These are phyloP conservation scores for Acrocera orbiculus DNA, from an alignment of 2,888 invertebrate genomes.

Conservation along the genomic window DNA sequence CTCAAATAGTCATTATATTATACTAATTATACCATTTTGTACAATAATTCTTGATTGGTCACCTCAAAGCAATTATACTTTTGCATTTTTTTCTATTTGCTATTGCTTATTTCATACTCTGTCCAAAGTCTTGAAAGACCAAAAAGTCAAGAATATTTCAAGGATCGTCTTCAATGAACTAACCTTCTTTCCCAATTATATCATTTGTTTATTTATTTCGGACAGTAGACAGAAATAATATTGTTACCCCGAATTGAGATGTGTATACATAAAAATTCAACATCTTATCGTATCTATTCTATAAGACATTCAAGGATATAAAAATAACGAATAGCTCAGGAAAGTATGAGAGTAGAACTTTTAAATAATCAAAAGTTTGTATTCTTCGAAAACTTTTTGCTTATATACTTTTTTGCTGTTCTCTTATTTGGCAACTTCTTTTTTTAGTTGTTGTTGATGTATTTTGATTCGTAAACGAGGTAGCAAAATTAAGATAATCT, in stretches of 20 bases:
- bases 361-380: not conserved
- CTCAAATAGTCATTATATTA: too few relatives aligned
- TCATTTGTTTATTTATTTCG: slow-evolving; percentile 8
- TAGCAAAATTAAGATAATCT: slow-evolving; percentile 8
- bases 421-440: slow-evolving; percentile 1
- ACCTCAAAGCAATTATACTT: too few relatives aligned
- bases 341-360: not conserved
- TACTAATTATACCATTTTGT: too few relatives aligned
- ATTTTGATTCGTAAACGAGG: slow-evolving; percentile 7
- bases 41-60: too few relatives aligned
- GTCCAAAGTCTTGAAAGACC: too few relatives aligned
- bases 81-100: too few relatives aligned
- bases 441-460: not conserved
- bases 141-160: too few relatives aligned
- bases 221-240: slow-evolving; percentile 1
- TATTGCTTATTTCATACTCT: too few relatives aligned
- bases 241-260: too few relatives aligned
- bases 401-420: slow-evolving; percentile 7
- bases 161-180: too few relatives aligned
- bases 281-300: not conserved
- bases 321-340: not conserved
- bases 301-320: not conserved
- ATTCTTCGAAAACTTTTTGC: slow-evolving; percentile 4
- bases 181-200: slow-evolving; percentile 8
- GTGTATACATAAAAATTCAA: too few relatives aligned